Evolutionary conservation across 1,140 invertebrate genomes (phyloP).

Genomic region (Apis mellifera): DNA sequence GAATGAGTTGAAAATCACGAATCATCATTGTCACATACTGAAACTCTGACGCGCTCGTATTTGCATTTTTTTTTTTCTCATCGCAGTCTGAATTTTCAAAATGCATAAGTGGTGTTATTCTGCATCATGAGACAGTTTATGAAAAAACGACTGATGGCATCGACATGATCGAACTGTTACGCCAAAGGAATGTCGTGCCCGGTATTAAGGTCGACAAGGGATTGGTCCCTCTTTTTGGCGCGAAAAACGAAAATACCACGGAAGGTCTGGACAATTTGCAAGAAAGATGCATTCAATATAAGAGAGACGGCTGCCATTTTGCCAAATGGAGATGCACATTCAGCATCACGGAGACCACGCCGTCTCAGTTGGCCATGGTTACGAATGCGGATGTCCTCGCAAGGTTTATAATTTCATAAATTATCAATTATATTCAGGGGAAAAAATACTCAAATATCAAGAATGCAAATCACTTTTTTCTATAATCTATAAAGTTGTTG

Average conservation of each 20-base stretch:
- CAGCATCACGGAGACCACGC: conserved; percentile 94
- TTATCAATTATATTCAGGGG: neutral
- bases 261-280: conserved; percentile 97
- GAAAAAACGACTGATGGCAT: conserved; percentile 94
- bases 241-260: conserved; percentile 96
- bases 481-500: neutral
- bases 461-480: neutral
- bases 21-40: neutral
- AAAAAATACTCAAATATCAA: neutral
- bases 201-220: conserved; percentile 97
- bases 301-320: conserved; percentile 98
- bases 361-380: conserved; percentile 92
- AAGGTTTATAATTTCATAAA: conserved; percentile 25
- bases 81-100: conserved; percentile 72
- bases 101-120: conserved; percentile 94
- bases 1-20: neutral
- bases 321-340: conserved; percentile 99
- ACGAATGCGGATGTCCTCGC: conserved; percentile 98
- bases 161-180: conserved; percentile 90
- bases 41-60: neutral
- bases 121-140: conserved; percentile 99
- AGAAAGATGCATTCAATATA: conserved; percentile 97
- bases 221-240: conserved; percentile 93
- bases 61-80: conserved; percentile 13
- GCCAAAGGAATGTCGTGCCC: conserved; percentile 92